A percentile compares a stretch with the other conserved stretches of the same genome.
Conservation (phyloP, 2,797 vertebrate genomes). For the Crypturellus tataupa region DNA sequence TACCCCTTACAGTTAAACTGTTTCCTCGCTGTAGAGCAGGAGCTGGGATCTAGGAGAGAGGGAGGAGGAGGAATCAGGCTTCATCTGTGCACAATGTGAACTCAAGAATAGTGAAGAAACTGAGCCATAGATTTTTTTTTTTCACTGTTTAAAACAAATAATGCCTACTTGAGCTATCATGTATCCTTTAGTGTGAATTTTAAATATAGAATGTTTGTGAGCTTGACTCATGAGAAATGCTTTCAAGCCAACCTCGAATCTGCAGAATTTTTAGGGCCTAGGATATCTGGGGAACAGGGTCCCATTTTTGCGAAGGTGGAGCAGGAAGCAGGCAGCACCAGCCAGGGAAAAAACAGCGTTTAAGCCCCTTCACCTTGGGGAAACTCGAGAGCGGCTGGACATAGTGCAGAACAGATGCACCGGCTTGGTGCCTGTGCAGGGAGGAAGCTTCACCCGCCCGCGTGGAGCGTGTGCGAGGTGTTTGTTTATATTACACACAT, state of each 20-base stretch:
- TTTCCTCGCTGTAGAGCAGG: not conserved
- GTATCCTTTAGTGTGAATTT: not conserved
- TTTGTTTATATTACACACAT: too few species aligned
- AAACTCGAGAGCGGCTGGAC: accelerated
- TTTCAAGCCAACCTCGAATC: not conserved
- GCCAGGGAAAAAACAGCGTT: not conserved
- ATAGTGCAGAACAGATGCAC: not conserved
- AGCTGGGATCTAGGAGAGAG: not conserved
- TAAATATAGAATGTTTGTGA: not conserved
- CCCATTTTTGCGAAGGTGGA: not conserved
- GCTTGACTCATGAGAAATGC: not conserved
- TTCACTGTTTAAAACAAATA: not conserved
- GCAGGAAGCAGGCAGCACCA: not conserved
- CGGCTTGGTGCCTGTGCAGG: not conserved
- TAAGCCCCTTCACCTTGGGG: not conserved
- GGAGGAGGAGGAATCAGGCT: not conserved
- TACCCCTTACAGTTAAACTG: not conserved
- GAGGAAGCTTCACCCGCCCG: accelerated
- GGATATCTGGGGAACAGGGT: not conserved
- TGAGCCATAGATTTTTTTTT: not conserved
- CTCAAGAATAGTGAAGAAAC: not conserved
- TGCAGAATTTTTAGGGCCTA: not conserved
- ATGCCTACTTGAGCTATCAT: not conserved
- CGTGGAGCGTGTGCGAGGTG: not conserved
- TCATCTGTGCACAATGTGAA: not conserved